These are phyloP conservation scores for Zelostemma sp. DNA, from an alignment of 1,140 invertebrate species.

Conservation along the genomic window DNA sequence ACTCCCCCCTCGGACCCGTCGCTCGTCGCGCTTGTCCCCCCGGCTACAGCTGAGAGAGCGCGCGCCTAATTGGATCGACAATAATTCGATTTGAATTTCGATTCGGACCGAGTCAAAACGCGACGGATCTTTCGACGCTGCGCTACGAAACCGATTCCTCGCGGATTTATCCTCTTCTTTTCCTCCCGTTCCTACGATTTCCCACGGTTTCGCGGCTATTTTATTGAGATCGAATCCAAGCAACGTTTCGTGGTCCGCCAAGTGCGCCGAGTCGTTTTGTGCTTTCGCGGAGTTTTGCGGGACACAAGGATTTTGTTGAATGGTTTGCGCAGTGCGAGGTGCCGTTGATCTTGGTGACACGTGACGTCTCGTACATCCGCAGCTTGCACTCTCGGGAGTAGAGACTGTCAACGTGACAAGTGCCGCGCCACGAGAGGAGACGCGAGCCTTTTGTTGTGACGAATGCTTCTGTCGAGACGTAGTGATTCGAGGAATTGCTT, in stretches of 20 bases:
- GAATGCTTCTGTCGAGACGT: background rate
- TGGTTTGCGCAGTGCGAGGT: too few relatives aligned
- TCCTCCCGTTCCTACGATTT: too few relatives aligned
- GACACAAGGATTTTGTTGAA: too few relatives aligned
- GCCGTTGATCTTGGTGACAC: too few relatives aligned
- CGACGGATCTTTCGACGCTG: slow-evolving; percentile 18
- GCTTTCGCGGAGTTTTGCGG: slow-evolving; percentile 14
- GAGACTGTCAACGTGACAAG: slow-evolving; percentile 6
- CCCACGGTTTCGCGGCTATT: too few relatives aligned
- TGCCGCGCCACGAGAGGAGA: too few relatives aligned
- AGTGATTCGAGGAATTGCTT: background rate
- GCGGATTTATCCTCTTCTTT: too few relatives aligned
- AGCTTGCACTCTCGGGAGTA: background rate
- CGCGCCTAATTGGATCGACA: slow-evolving; percentile 60
- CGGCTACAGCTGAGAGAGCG: slow-evolving; percentile 19
- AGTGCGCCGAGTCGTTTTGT: too few relatives aligned
- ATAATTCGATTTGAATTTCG: slow-evolving; percentile 66
- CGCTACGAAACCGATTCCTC: background rate
- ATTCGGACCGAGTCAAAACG: slow-evolving; percentile 46
- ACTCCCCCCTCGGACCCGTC: slow-evolving; percentile 15
- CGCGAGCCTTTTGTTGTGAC: too few relatives aligned
- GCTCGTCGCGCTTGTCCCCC: slow-evolving; percentile 7
- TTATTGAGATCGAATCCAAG: too few relatives aligned
- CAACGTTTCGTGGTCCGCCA: slow-evolving; percentile 22
- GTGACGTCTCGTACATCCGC: too few relatives aligned